These are phyloP conservation scores for Lochmaea capreae DNA, from an alignment of 2,888 invertebrate species.

Conservation along the genomic window DNA sequence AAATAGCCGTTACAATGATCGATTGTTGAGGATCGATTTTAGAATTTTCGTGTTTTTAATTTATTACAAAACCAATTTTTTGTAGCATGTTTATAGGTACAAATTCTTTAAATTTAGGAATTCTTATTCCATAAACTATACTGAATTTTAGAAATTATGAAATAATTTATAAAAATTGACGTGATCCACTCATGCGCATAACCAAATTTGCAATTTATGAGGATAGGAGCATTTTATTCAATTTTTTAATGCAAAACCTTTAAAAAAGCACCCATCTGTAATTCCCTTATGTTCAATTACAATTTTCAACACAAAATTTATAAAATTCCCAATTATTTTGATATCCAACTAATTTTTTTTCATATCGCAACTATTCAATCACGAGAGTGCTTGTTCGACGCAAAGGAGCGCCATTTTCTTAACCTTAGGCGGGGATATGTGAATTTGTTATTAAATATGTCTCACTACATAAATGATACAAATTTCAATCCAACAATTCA, in stretches of 20 bases:
- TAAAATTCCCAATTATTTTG: not conserved
- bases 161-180: conserved; percentile 2
- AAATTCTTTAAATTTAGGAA: not conserved
- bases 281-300: conserved; percentile 2
- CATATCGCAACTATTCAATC: conserved; percentile 9
- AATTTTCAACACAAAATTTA: conserved; percentile 17
- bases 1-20: not conserved
- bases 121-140: not conserved
- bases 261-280: not conserved
- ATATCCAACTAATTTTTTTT: not conserved
- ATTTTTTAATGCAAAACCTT: conserved; percentile 9
- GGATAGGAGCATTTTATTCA: conserved; percentile 5
- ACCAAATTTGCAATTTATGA: not conserved
- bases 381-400: conserved; percentile 13
- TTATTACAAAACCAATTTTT: too few relatives aligned
- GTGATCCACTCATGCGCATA: conserved; percentile 7
- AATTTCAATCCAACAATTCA: conserved; percentile 36
- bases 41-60: not conserved
- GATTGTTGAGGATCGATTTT: not conserved
- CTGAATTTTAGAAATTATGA: not conserved
- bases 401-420: conserved; percentile 63
- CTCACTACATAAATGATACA: conserved; percentile 40
- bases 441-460: conserved; percentile 55
- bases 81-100: not conserved
- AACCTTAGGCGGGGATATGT: conserved; percentile 64